Conservation (phyloP, 1,140 invertebrate species). For the Elysia chlorotica region DNA sequence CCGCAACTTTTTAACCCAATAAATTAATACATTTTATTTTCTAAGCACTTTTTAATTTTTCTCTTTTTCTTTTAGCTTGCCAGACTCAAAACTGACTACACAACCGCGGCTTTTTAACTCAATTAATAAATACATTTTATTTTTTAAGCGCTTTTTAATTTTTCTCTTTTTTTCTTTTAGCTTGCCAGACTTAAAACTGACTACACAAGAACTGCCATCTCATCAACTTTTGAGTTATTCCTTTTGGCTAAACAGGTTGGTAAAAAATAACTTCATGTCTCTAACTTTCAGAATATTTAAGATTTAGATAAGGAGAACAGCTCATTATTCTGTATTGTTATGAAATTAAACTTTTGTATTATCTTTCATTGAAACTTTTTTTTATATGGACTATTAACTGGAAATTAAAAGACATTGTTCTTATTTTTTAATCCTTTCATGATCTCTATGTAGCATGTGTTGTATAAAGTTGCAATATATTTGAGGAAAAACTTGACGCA, state of each 20-base stretch:
- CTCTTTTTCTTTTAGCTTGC: conserved; percentile 34
- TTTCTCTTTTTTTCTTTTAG: conserved; percentile 27
- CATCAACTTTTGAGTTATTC: conserved; percentile 54
- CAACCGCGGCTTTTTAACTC: too few relatives aligned
- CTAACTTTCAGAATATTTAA: too few relatives aligned
- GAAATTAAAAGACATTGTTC: too few relatives aligned
- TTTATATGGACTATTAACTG: too few relatives aligned
- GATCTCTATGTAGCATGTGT: too few relatives aligned
- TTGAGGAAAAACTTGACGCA: too few relatives aligned
- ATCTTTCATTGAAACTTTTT: neutral
- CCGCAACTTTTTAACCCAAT: too few relatives aligned
- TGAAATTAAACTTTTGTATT: neutral
- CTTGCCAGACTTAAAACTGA: conserved; percentile 43
- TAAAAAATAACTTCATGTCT: too few relatives aligned
- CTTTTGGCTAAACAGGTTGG: conserved; percentile 54
- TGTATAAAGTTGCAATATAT: too few relatives aligned
- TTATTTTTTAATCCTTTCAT: too few relatives aligned
- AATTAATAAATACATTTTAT: neutral
- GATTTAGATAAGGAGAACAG: neutral
- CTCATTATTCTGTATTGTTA: neutral
- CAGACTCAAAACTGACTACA: conserved; percentile 47
- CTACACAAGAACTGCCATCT: conserved; percentile 44
- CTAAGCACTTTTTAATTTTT: neutral
- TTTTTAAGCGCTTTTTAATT: neutral
- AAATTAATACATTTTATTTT: neutral